Percentiles rank a stretch among this genome's conserved stretches.
These are phyloP conservation scores for Ifrita kowaldi DNA, from an alignment of 2,113 vertebrate genomes.

Conservation along the genomic window DNA sequence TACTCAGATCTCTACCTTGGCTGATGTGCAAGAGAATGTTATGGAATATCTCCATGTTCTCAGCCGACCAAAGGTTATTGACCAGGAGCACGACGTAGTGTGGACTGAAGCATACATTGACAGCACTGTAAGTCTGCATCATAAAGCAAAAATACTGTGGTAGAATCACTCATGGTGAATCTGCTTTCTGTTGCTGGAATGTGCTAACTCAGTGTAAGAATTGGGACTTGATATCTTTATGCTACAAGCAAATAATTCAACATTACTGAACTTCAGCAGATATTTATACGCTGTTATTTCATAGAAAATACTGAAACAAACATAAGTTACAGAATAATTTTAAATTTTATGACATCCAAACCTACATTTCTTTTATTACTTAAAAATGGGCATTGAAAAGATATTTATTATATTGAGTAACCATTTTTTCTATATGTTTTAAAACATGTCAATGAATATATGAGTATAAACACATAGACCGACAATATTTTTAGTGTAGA, in stretches of 20 bases:
- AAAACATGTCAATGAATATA: background rate
- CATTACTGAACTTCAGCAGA: background rate
- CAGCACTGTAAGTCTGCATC: conserved; percentile 88
- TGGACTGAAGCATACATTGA: conserved; percentile 98
- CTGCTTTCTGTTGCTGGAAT: background rate
- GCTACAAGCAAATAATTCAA: background rate
- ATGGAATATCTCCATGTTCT: conserved; percentile 99
- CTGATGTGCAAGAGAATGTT: conserved; percentile 97
- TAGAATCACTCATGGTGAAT: background rate
- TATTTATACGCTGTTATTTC: background rate
- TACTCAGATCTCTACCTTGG: conserved; percentile 96
- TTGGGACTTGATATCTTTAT: background rate
- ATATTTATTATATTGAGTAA: background rate
- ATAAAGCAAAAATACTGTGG: background rate
- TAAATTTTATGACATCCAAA: background rate
- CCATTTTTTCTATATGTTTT: background rate
- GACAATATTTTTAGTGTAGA: background rate
- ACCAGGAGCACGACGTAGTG: conserved; percentile 93
- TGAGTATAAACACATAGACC: background rate
- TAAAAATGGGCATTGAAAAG: background rate
- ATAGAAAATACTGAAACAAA: background rate
- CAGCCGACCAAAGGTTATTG: conserved; percentile 96
- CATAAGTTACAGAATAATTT: background rate
- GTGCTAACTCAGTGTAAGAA: background rate
- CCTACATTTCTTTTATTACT: background rate